Evolutionary conservation across 2,113 vertebrate genomes (phyloP).

Genomic region (Phalacrocorax aristotelis): DNA sequence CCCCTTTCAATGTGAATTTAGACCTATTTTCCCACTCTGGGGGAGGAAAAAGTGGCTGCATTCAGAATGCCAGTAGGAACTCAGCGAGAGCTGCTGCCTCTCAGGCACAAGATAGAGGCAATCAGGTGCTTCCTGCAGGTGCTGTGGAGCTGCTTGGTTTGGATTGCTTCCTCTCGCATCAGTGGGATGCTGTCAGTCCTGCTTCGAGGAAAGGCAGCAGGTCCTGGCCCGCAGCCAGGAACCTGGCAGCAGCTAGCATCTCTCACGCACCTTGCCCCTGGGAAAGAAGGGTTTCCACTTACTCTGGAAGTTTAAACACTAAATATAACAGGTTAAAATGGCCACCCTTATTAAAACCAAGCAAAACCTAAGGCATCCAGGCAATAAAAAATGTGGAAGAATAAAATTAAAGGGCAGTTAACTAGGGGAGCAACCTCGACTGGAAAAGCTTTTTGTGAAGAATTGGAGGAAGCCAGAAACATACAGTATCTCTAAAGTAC

Average conservation of each 20-base stretch:
- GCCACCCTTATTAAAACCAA: neutral
- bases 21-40: neutral
- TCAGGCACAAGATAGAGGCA: neutral
- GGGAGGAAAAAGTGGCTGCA: neutral
- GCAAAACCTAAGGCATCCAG: neutral
- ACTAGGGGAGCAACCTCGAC: neutral
- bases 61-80: neutral
- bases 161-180: neutral
- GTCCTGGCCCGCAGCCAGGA: neutral
- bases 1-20: neutral
- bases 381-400: neutral
- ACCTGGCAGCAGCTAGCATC: neutral
- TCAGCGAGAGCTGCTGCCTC: neutral
- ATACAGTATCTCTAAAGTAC: neutral
- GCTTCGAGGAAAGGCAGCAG: neutral
- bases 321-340: neutral
- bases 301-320: neutral
- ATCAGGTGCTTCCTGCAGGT: conserved; percentile 14
- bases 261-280: neutral
- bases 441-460: neutral
- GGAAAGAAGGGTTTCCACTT: neutral
- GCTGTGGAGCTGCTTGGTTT: neutral
- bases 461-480: neutral
- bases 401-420: neutral
- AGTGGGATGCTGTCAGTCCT: neutral